Base-by-base conservation (phyloP, 2,797 vertebrate genomes). In the Hypotaenidia philippensis region DNA sequence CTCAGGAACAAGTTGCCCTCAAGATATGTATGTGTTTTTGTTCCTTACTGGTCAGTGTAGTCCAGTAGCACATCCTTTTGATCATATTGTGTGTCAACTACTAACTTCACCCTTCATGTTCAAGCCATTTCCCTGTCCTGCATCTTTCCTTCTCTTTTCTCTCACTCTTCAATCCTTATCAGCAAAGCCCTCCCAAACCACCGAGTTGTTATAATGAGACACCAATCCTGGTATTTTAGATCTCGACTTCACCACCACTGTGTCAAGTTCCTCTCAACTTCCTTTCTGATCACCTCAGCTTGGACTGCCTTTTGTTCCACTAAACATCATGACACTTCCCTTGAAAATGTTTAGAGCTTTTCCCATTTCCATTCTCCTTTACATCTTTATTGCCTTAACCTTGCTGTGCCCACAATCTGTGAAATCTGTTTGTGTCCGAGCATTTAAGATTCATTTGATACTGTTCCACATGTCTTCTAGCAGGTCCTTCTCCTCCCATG, bases 171-270 rank as follows among this genome's bases (percentile, higher is more conserved):
- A 36, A 4, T 79, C 31, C 13, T 45, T 15, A 52, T 6, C 52
- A 49, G 56, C 11, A 80, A 85, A 76, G 59, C 13, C 38, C 8
- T 66, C 38, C 20, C 20, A 74, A 83, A 83, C 47, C 5, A 47
- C 3, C 10, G 8, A 34, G 27, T 64, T 57, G n/a, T 50, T 47
- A 44, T 5, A 2, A 52, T 22, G 17, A 49, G 40, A 40, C 61
- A 83, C 53, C 38, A 11, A 3, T 0, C 5, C 4, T 0, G 1
- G 6, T 21, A 61, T n/a, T 83, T 68, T 47, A 84, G 55, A n/a
- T 36, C 40, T 74, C 31, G 21, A 45, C 29, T 68, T 85, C 76
- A 69, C 23, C 38, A 59, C 10, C 27, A 41, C 7, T 25, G 16
- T n/a, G 5, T 45, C 32, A 60, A 70, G 11, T 23, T 88, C 21